Evolutionary conservation across 2,888 invertebrate species (phyloP).

Genomic region (Agrochola macilenta): DNA sequence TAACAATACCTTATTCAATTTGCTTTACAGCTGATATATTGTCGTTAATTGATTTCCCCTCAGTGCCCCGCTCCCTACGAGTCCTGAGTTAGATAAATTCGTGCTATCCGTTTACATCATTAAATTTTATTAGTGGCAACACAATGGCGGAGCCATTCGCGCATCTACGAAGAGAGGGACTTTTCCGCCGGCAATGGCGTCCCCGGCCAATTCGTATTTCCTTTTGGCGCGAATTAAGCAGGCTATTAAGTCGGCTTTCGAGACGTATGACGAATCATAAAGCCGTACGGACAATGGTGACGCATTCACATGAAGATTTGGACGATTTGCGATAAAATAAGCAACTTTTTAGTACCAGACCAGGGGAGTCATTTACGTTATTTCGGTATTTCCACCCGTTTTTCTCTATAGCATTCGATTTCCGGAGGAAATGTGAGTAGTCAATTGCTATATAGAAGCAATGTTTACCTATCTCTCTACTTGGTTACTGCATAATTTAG

Average conservation of each 20-base stretch:
- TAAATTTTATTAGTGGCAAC: slow-evolving; percentile 89
- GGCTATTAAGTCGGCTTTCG: slow-evolving; percentile 87
- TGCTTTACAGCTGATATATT: slow-evolving; percentile 82
- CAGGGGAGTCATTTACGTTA: slow-evolving; percentile 61
- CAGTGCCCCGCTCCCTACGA: slow-evolving; percentile 79
- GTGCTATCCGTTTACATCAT: slow-evolving; percentile 90
- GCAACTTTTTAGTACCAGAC: slow-evolving; percentile 68
- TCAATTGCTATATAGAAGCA: slow-evolving; percentile 10
- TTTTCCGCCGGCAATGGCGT: slow-evolving; percentile 82
- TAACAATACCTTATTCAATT: slow-evolving; percentile 79
- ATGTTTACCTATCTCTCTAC: not conserved
- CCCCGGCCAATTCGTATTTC: slow-evolving; percentile 87
- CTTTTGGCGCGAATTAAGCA: slow-evolving; percentile 89
- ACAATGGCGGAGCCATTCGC: slow-evolving; percentile 83
- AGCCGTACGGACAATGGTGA: slow-evolving; percentile 80
- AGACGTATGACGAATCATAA: slow-evolving; percentile 89
- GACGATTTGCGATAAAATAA: slow-evolving; percentile 77
- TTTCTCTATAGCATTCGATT: slow-evolving; percentile 65
- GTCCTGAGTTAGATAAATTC: slow-evolving; percentile 87
- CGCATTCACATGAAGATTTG: slow-evolving; percentile 79
- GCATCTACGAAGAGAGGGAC: slow-evolving; percentile 82
- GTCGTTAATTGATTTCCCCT: slow-evolving; percentile 87
- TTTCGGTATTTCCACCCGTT: slow-evolving; percentile 62
- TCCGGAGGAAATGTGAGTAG: slow-evolving; percentile 60
- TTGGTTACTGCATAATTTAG: not conserved